A percentile compares a stretch with the other conserved stretches of the same genome.
Conservation (phyloP, 2,797 vertebrate species). For the Forpus xanthops region DNA sequence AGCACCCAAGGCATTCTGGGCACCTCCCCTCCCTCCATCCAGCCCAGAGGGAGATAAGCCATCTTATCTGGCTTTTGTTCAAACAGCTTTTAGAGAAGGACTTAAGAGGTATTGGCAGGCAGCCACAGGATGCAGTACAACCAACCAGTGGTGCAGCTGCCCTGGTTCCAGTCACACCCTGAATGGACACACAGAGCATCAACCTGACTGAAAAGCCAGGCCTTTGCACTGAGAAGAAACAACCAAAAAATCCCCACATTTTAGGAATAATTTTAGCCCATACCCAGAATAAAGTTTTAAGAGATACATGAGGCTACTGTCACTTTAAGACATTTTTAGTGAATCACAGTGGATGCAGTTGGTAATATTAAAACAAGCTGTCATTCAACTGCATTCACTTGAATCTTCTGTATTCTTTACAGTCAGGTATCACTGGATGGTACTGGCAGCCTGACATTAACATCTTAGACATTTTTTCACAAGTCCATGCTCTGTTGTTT, state of each 20-base stretch:
- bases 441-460: not conserved
- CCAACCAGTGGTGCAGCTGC: not conserved
- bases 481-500: not conserved
- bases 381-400: rapidly evolving
- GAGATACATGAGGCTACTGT: not conserved
- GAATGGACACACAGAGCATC: not conserved
- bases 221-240: not conserved
- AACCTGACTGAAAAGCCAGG: rapidly evolving
- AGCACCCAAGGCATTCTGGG: not conserved
- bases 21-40: not conserved
- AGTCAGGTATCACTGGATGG: not conserved
- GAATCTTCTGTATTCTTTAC: not conserved
- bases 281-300: not conserved
- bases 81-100: not conserved
- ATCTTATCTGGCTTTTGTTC: not conserved
- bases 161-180: not conserved
- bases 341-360: rapidly evolving
- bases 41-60: not conserved
- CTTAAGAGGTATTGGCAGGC: not conserved
- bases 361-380: not conserved
- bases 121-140: not conserved
- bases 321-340: not conserved
- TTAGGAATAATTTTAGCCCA: not conserved
- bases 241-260: not conserved
- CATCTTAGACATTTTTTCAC: rapidly evolving